A percentile compares a stretch with the other conserved stretches of the same genome.
phyloP scores from a whole-genome alignment of 2,888 invertebrate species.

The Abscondita cerata region DNA sequence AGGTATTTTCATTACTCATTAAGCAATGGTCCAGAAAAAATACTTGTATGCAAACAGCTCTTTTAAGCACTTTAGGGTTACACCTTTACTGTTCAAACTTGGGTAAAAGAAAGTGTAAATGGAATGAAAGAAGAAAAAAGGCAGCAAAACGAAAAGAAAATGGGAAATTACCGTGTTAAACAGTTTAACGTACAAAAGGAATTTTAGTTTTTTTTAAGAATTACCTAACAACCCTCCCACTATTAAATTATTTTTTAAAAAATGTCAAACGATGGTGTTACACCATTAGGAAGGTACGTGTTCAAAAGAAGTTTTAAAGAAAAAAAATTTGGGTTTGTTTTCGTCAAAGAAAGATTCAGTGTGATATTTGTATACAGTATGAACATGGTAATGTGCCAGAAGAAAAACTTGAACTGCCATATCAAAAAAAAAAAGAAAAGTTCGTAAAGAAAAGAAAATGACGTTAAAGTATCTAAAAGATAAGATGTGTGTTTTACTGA shows the following conservation, averaged over 20 bases:
- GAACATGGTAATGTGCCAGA: slow-evolving; percentile 21
- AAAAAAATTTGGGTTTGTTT: slow-evolving; percentile 21
- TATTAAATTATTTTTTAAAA: slow-evolving; percentile 31
- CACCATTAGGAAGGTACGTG: neutral
- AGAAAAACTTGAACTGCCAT: slow-evolving; percentile 20
- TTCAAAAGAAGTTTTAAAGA: neutral
- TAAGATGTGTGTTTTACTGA: slow-evolving; percentile 18
- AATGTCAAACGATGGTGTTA: slow-evolving; percentile 1
- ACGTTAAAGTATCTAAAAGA: slow-evolving; percentile 11
- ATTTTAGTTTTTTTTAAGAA: slow-evolving; percentile 27
- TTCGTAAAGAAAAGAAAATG: slow-evolving; percentile 12
- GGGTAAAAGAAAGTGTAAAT: slow-evolving; percentile 2
- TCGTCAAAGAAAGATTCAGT: slow-evolving; percentile 28
- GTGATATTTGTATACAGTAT: slow-evolving; percentile 23
- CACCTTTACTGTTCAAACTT: neutral
- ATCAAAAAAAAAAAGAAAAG: slow-evolving; percentile 21
- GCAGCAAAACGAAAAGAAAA: neutral
- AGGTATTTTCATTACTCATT: slow-evolving; percentile 2
- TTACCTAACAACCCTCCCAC: slow-evolving; percentile 42
- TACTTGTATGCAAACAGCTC: neutral
- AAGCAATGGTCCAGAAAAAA: neutral
- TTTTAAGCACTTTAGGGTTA: neutral
- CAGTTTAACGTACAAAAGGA: no score
- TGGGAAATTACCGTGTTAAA: neutral
- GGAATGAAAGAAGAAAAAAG: slow-evolving; percentile 5